These are phyloP conservation scores for Lamellibrachia satsuma DNA, from an alignment of 2,888 invertebrate species.

Conservation along the genomic window DNA sequence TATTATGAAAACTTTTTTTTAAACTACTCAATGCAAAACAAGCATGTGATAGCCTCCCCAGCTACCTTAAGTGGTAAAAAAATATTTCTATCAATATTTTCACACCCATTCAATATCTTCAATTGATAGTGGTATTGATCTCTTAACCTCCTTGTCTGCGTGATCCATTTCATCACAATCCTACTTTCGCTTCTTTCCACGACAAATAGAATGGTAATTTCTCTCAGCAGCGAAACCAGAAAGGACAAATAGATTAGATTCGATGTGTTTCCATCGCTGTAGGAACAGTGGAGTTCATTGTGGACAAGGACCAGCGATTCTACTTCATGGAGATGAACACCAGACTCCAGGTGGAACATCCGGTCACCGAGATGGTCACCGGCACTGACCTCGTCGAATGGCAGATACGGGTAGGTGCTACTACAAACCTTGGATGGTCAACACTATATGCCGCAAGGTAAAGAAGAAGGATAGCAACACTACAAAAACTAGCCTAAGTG, in stretches of 20 bases:
- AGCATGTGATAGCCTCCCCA: too few relatives aligned
- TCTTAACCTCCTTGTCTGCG: too few relatives aligned
- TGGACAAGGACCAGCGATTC: conserved; percentile 87
- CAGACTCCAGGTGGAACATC: conserved; percentile 70
- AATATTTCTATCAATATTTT: too few relatives aligned
- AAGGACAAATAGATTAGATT: conserved; percentile 14
- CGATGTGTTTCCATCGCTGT: conserved; percentile 18
- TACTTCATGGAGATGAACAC: conserved; percentile 99
- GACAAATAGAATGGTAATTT: background rate
- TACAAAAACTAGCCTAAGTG: too few relatives aligned
- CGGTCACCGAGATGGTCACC: conserved; percentile 94
- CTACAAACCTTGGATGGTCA: background rate
- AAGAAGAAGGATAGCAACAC: too few relatives aligned
- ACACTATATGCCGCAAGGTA: too few relatives aligned
- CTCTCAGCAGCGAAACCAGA: background rate
- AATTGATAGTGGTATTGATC: too few relatives aligned
- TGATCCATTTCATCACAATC: too few relatives aligned
- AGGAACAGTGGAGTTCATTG: conserved; percentile 97
- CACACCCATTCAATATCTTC: too few relatives aligned
- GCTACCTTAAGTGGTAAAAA: too few relatives aligned
- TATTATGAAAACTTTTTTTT: too few relatives aligned
- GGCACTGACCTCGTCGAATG: conserved; percentile 97
- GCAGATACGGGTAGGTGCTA: conserved; percentile 74
- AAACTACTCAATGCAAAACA: too few relatives aligned
- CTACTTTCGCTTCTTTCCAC: background rate